Base-by-base conservation (phyloP, 2,113 vertebrate species). In the Rhea americana region DNA sequence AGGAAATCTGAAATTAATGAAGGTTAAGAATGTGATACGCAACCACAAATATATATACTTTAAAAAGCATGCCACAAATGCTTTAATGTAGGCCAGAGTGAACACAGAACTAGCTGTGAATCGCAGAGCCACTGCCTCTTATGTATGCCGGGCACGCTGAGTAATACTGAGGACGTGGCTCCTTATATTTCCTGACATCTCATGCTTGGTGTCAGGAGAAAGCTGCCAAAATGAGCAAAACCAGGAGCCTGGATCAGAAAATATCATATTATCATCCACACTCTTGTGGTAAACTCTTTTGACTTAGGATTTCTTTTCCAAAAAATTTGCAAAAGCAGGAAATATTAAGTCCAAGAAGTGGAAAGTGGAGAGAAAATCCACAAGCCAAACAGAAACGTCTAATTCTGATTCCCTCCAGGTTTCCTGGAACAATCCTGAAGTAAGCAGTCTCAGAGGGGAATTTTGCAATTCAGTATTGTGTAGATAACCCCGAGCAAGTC, bases 1-100 rank as follows among this genome's bases (percentile, higher is more conserved):
- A 89, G 80, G 66, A 84, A 81, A 86, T 32, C 25, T 81, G 8
- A 92, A 89, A 82, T 56, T 82, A 92, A 89, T 82, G 67, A 87
- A 71, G 50, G 45, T 56, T 74, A 67, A 81, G 68, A 93, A 94
- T 56, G 72, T 0, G 0, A 62, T 80, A 83, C 5, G 13, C 26
- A 87, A 71, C 87, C 87, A 85, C 39, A 67, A 91, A 90, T 63
- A 72, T 13, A 67, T 71, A 65, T 14, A 61, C 30, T 91, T 82
- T 74, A 67, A 91, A 87, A 93, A 91, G 56, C 48, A 61, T 32
- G 70, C 67, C 56, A 61, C 68, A 92, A 82, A 83, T 56, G 28
- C 41, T 93, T 85, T 74, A 80, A 89, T 93, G 85, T 80, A 82
- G 68, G 74, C 35, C 71, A 92, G 41, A 47, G n/a, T 50, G 25